These are phyloP conservation scores for Monodelphis domestica DNA, from an alignment of 2,797 vertebrate species.

Conservation along the genomic window DNA sequence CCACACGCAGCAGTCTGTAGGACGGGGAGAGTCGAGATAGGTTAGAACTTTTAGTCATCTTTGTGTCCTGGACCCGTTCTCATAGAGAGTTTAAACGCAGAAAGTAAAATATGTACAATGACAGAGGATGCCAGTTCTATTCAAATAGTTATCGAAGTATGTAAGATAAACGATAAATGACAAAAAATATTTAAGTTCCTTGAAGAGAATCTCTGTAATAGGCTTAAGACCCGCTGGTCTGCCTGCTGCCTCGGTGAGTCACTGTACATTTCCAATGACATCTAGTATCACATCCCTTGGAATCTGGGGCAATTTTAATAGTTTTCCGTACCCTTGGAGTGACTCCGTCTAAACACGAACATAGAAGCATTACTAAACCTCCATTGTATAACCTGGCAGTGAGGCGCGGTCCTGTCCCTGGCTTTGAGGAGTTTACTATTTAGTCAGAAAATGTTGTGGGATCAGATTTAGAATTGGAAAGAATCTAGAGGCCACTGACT, in stretches of 20 bases:
- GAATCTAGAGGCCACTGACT: not conserved
- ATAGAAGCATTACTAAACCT: not conserved
- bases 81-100: not conserved
- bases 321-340: not conserved
- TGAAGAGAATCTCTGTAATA: not conserved
- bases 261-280: not conserved
- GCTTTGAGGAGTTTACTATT: not conserved
- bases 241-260: not conserved
- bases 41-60: not conserved
- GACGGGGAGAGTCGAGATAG: not conserved
- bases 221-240: not conserved
- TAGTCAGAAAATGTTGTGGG: not conserved
- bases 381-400: not conserved
- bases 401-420: not conserved
- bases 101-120: not conserved
- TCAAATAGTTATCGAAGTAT: not conserved
- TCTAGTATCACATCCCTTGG: not conserved
- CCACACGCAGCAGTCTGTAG: not conserved
- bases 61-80: not conserved
- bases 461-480: not conserved
- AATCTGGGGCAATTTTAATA: not conserved
- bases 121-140: not conserved
- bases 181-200: too few relatives aligned
- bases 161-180: too few relatives aligned
- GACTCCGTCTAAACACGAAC: not conserved